Base-by-base conservation (phyloP, 2,797 vertebrate genomes). In the Margarornis squamiger region DNA sequence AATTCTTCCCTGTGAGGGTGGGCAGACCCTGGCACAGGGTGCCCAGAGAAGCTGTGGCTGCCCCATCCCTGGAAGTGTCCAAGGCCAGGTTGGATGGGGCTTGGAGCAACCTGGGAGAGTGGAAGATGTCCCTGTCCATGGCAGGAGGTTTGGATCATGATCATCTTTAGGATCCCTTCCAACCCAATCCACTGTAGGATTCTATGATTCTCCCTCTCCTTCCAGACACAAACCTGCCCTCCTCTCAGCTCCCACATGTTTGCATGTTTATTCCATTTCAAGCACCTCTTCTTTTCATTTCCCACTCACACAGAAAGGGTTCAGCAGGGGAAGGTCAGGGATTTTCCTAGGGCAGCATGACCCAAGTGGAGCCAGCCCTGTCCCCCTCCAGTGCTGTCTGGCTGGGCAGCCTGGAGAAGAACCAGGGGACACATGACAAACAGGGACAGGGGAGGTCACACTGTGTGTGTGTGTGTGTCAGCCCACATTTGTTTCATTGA, bases 71-170 rank as follows among this genome's bases (percentile, higher is more conserved):
- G 86, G 30, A 0, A 68, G 18, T 32, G 48, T 0, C 22, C 63
- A 49, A 82, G 32, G 19, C 7, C 36, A n/a, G 63, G 32, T 0
- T 75, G 48, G 34, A 34, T 0, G 0, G 39, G 39, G 24, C 2
- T 46, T 7, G 54, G 46, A 67, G 54, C 54, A 39, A 0, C 39
- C 34, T 61, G 54, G 48, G 12, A 4, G 0, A 30, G 13, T 29
- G 36, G 43, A 0, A 70, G 22, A 2, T 5, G 54, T 54, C 34
- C 30, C 32, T 82, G 55, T 7, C 36, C 19, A 12, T 20, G 34
- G 34, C 20, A 52, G n/a, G 13, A n/a, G 8, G 1, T 36, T 52
- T 14, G 15, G 11, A 7, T 57, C 27, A 41, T 14, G 21, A 62
- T 8, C 10, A 57, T 21, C 13, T 57, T 21, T 8, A 24, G 9